Evolutionary conservation across 2,113 vertebrate species (phyloP).

Genomic region (Saguinus midas): DNA sequence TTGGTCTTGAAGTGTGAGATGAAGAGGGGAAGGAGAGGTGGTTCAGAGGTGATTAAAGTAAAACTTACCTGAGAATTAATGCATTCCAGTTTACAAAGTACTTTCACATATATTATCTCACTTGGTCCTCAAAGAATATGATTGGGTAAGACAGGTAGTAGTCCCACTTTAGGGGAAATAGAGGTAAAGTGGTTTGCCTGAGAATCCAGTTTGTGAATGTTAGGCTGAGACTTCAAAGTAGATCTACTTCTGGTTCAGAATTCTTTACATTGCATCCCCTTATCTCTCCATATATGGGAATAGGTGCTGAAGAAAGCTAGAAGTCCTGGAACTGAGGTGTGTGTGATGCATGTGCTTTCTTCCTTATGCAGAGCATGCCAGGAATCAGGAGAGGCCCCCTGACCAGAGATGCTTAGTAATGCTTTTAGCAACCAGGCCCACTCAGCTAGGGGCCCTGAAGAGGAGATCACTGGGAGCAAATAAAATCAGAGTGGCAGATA

Average conservation of each 20-base stretch:
- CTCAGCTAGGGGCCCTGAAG: neutral
- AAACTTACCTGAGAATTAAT: neutral
- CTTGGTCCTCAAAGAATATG: neutral
- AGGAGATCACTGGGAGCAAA: neutral
- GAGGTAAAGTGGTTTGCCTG: neutral
- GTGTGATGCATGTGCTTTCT: neutral
- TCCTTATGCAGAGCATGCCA: neutral
- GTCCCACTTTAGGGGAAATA: neutral
- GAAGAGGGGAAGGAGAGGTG: neutral
- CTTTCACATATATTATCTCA: neutral
- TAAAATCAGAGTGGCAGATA: neutral
- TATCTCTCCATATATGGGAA: neutral
- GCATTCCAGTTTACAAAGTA: neutral
- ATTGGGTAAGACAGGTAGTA: neutral
- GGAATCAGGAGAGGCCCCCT: neutral
- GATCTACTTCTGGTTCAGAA: neutral
- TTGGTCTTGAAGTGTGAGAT: neutral
- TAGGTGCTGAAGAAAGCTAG: neutral
- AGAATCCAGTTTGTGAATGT: neutral
- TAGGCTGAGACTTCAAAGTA: neutral
- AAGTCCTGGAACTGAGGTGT: neutral
- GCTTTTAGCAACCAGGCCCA: neutral
- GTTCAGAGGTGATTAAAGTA: neutral
- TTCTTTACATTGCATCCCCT: neutral
- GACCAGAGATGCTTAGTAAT: neutral